Base-by-base conservation (phyloP, 2,888 invertebrate genomes). In the Ischnura elegans region DNA sequence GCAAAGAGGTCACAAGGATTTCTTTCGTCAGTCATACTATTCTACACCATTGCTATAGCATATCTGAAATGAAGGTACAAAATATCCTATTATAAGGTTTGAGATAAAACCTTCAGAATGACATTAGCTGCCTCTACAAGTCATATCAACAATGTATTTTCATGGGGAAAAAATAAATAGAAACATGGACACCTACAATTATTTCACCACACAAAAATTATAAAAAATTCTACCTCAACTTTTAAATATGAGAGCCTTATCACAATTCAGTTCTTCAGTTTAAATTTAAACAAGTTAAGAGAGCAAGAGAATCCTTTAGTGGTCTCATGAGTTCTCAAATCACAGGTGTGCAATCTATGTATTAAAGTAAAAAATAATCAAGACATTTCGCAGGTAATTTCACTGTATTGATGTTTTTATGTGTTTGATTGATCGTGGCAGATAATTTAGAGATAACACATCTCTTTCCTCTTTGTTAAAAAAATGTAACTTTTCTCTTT, bases 351-450 rank as follows among this genome's bases (percentile, higher is more conserved):
- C 42, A 61, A 42, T 61, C n/a, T 36, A 55, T 25, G 55, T n/a
- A 90, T 61, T 43, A 55, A 61, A 43, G 42, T 90, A 90, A 61
- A 90, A 87, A 90, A 76, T 76, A 55, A 66, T 61, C 25, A 43
- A 36, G 55, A 43, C 45, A 43, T n/a, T 90, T 43, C 61, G 61
- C 43, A 25, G 29, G 29, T 86, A 25, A 42, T 85, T 21, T 5
- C 42, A 42, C 25, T 43, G n/a, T 36, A 55, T 47, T n/a, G n/a
- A 10, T 10, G 55, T 25, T 45, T 45, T 42, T 29, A 51, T 55
- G 5, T 29, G 21, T 55, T 21, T 29, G 21, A 10, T 43, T 16
- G 61, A 90, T 21, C 13, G 43, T 61, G 61, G 66, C 90, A 90
- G 90, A 76, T 36, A 36, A 76, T 76, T 36, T 16, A 76, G 76